A percentile compares a stretch with the other conserved stretches of the same genome.
Conservation (phyloP, 92 coral and sea anemone genomes). For the Heteractis magnifica region DNA sequence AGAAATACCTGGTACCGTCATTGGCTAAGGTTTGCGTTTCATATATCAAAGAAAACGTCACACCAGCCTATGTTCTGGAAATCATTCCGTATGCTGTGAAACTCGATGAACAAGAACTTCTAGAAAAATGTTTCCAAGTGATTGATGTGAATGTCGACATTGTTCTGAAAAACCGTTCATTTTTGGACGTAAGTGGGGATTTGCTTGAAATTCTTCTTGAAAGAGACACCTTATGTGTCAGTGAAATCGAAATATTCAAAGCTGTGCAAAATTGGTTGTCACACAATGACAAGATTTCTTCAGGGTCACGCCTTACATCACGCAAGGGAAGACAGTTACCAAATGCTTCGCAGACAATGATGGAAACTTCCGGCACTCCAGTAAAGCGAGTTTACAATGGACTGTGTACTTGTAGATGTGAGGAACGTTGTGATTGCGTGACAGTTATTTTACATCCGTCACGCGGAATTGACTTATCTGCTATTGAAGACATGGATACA, state of each 20-base stretch:
- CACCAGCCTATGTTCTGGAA: conserved; percentile 56
- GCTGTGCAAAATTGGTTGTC: conserved; percentile 68
- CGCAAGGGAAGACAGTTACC: conserved; percentile 18
- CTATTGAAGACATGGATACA: conserved; percentile 2
- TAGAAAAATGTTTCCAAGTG: conserved; percentile 63
- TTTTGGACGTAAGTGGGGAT: conserved; percentile 43
- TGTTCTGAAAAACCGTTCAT: conserved; percentile 53
- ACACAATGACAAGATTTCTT: conserved; percentile 28
- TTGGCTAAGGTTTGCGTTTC: conserved; percentile 58
- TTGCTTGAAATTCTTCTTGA: conserved; percentile 46
- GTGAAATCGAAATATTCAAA: conserved; percentile 63
- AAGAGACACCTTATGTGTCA: conserved; percentile 63
- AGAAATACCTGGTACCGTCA: conserved; percentile 67
- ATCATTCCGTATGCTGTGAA: conserved; percentile 59
- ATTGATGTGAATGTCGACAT: conserved; percentile 62
- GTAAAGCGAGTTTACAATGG: conserved; percentile 30
- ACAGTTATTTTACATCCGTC: conserved; percentile 16
- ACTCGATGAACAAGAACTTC: conserved; percentile 59
- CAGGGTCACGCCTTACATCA: conserved; percentile 21
- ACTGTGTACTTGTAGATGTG: conserved; percentile 22
- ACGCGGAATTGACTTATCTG: background rate
- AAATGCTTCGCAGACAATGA: background rate
- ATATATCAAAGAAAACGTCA: conserved; percentile 58
- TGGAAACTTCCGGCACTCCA: conserved; percentile 10
- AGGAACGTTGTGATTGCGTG: conserved; percentile 36